Base-by-base conservation (phyloP, 1,140 invertebrate genomes). In the Mycetomoellerius zeteki region DNA sequence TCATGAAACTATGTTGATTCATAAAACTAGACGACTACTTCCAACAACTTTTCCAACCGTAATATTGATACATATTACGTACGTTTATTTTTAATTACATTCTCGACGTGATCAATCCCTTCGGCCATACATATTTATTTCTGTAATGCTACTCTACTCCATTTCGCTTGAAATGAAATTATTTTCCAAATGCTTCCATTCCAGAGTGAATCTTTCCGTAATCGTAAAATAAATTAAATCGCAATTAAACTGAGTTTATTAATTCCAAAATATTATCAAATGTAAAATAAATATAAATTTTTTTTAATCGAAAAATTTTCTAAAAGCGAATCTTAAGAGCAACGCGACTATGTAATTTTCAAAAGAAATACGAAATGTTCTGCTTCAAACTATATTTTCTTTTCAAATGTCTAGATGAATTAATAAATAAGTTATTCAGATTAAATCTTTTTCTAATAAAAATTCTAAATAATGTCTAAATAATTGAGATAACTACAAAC, bases 1-100 rank as follows among this genome's bases (percentile, higher is more conserved):
- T 86, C 71, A 73, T 60, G 10, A n/a, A 47, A 47, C 65, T 69
- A 33, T 27, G 37, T 47, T 47, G 54, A 82, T 82, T 82, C 52
- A 82, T 30, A 73, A 58, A 73, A 72, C 24, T 47, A 69, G 14
- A 1, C 16, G 65, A 69, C 65, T 69, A 43, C 16, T 82, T 72
- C 8, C 76, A 50, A 50, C 24, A 12, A 52, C 27, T 80, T 67
- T 37, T 56, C 33, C 10, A 30, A 27, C 65, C 21, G 65, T 43
- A 69, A 47, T 69, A 69, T 37, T 37, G 19, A 37, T 21, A 19
- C n/a, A n/a, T 16, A 14, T n/a, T 47, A 24, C 37, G 24, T 7
- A 16, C 37, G 37, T 69, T 69, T 69, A 69, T 69, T 69, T 69
- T 69, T 69, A 69, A 69, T 69, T 69, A 50, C 37, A 2, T 47